Evolutionary conservation across 2,888 invertebrate species (phyloP), one percentile per base, ranked within the genome.

Genomic region (Onthophagus sagittarius): DNA sequence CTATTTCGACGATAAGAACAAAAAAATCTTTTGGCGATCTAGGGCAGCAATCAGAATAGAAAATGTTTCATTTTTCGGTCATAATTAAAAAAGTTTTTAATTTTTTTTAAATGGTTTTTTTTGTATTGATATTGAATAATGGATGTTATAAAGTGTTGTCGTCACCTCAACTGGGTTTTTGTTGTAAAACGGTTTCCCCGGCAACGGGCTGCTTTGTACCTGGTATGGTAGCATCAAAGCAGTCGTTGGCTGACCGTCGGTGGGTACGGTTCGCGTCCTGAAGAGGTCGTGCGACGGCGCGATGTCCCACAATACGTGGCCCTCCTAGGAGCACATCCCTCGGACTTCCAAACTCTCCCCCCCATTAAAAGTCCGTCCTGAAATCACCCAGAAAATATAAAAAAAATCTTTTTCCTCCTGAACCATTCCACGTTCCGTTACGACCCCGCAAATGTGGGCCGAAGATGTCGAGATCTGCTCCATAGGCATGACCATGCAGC

Each of bases 401-500:
- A 33, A 53, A 7, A 11, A 53, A 9, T 53, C 39, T 7, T 53
- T 53, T 53, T 53, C 39, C 39, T 53, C 39, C 39, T 1, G 23
- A 23, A 23, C 23, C 69, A 72, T 33, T 65, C 72, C 53, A 62
- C 69, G 69, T 23, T 23, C 71, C 63, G 69, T 72, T 23, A 39
- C 65, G 11, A 71, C 39, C 23, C 23, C 39, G 5, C 39, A 7
- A 53, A 90, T 91, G 90, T 92, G 92, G 91, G 89, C 90, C 82
- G 91, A 90, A 80, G 90, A 89, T 79, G 89, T 90, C 76, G 94
- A 94, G 88, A 94, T 94, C 85, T 94, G 91, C 85, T 93, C 94
- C 81, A 94, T 94, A 85, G 94, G 94, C 84, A 94, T 94, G 94
- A 92, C 90, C 77, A 88, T 91, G 86, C 89, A 90, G 81, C 90